These are phyloP conservation scores for Clarias pachynema DNA, from an alignment of 2,797 vertebrate genomes.

Conservation along the genomic window DNA sequence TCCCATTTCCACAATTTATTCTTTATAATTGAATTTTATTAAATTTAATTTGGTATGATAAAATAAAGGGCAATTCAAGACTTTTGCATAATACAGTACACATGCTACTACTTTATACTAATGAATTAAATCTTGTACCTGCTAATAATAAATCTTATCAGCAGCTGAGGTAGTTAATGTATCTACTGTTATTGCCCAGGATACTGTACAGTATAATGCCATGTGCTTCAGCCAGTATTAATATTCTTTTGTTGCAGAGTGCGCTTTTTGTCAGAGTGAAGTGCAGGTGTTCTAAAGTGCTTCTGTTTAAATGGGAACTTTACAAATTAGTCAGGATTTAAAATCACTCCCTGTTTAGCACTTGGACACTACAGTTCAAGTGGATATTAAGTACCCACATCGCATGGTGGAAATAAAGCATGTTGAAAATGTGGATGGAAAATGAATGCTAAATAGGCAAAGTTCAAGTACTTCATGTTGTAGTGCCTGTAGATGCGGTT, in stretches of 20 bases:
- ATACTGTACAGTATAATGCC: neutral
- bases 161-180: neutral
- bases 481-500: neutral
- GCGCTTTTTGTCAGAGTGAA: neutral
- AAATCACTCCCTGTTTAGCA: constrained; percentile 2
- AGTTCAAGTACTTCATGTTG: constrained; percentile 14
- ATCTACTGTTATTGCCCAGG: neutral
- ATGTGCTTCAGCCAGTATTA: neutral
- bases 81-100: neutral
- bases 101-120: neutral
- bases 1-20: too few species aligned
- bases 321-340: constrained; percentile 13
- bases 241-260: neutral
- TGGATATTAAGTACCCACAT: neutral
- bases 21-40: too few species aligned
- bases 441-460: constrained; percentile 28
- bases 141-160: neutral
- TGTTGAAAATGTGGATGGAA: constrained; percentile 7
- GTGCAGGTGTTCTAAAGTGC: neutral
- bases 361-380: constrained; percentile 8
- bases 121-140: neutral
- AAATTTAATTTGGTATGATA: too few species aligned
- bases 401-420: constrained; percentile 3
- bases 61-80: neutral
- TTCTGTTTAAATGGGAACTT: neutral